Percentiles rank a stretch among this genome's conserved stretches.
These are phyloP conservation scores for Oasisia sp. DNA, from an alignment of 2,888 invertebrate genomes.

Conservation along the genomic window DNA sequence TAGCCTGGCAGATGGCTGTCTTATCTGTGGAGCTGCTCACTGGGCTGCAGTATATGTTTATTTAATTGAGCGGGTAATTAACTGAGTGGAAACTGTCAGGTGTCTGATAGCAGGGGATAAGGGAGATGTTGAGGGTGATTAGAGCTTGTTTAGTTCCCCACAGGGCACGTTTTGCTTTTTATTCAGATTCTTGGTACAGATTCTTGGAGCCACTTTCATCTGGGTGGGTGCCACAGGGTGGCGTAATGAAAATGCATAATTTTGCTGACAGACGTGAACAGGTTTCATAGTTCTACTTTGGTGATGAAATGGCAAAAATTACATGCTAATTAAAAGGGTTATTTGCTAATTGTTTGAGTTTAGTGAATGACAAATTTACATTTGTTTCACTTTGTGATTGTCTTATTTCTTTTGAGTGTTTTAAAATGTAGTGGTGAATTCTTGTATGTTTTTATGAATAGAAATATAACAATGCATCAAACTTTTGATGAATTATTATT, in stretches of 20 bases:
- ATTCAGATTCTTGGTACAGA: background rate
- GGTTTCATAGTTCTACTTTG: background rate
- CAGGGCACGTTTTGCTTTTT: background rate
- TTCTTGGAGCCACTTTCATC: too few species aligned
- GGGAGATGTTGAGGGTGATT: background rate
- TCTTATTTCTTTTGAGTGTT: background rate
- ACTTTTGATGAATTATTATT: too few species aligned
- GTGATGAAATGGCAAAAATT: background rate
- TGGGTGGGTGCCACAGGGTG: too few species aligned
- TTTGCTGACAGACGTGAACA: background rate
- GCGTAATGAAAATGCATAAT: background rate
- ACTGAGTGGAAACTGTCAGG: background rate
- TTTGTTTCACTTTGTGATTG: background rate
- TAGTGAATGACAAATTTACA: background rate
- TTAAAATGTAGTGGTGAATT: background rate
- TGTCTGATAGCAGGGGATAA: background rate
- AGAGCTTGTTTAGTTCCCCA: background rate
- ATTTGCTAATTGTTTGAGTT: background rate
- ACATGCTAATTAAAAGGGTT: background rate
- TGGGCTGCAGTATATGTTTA: conserved; percentile 17
- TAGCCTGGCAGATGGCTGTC: background rate
- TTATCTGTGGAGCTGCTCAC: background rate
- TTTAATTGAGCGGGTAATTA: background rate
- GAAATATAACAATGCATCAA: too few species aligned
- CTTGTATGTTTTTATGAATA: background rate